Percentiles rank a stretch among this genome's conserved stretches.
phyloP scores from a whole-genome alignment of 2,113 vertebrate genomes.

The Dipodomys ordii region DNA sequence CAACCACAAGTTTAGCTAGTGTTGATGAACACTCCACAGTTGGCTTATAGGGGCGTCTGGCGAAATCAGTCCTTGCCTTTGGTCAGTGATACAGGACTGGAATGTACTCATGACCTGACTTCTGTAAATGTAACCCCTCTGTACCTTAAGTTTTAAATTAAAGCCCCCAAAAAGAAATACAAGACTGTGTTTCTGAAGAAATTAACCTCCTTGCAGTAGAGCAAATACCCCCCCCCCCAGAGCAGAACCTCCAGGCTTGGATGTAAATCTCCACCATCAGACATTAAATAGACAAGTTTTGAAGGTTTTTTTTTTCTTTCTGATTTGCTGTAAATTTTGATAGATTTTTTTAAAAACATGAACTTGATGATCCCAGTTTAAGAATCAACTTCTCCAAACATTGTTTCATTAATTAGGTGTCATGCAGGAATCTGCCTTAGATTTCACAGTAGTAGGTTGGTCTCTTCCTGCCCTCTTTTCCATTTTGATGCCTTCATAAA shows the following conservation, averaged over 20 bases:
- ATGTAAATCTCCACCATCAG: neutral
- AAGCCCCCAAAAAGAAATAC: no score
- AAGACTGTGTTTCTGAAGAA: no score
- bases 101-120: no score
- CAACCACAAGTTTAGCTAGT: neutral
- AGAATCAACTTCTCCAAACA: neutral
- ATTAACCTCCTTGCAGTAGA: no score
- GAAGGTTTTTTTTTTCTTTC: neutral
- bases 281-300: neutral
- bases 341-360: neutral
- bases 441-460: neutral
- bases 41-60: neutral
- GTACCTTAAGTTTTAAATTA: no score
- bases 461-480: neutral
- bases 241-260: neutral
- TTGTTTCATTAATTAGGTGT: neutral
- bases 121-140: no score
- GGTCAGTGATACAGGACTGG: fast-evolving
- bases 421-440: neutral
- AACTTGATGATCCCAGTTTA: neutral
- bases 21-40: neutral
- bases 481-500: neutral
- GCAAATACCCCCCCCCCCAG: neutral
- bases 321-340: neutral
- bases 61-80: neutral